phyloP scores from a whole-genome alignment of 2,797 vertebrate species.

The Trematomus bernacchii region DNA sequence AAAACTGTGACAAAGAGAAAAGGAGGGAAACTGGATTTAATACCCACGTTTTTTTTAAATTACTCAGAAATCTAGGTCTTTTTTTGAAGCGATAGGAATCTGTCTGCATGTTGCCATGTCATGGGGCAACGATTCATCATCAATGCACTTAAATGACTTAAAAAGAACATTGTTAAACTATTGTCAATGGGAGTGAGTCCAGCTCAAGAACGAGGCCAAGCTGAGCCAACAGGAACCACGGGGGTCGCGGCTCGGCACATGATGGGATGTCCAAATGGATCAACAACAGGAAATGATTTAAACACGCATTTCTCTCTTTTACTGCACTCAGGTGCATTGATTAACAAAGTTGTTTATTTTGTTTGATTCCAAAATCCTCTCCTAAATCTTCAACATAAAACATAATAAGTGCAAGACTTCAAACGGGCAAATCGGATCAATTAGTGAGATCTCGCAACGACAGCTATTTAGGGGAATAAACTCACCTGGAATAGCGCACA shows the following conservation, averaged over 20 bases:
- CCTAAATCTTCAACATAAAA: slow-evolving; percentile 81
- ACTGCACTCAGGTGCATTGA: slow-evolving; percentile 83
- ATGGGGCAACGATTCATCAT: neutral
- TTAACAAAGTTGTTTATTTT: slow-evolving; percentile 81
- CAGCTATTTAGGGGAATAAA: slow-evolving; percentile 62
- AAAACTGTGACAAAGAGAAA: slow-evolving; percentile 63
- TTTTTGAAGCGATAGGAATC: neutral
- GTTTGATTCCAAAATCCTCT: slow-evolving; percentile 72
- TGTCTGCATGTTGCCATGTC: neutral
- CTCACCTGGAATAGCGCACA: slow-evolving; percentile 54
- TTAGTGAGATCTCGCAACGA: slow-evolving; percentile 69
- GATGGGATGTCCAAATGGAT: slow-evolving; percentile 57
- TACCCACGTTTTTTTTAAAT: neutral
- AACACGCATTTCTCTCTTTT: slow-evolving; percentile 67
- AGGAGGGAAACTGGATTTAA: slow-evolving; percentile 19
- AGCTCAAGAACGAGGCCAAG: slow-evolving; percentile 29
- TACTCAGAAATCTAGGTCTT: neutral
- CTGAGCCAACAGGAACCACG: slow-evolving; percentile 62
- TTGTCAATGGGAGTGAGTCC: slow-evolving; percentile 27
- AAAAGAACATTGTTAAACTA: slow-evolving; percentile 10
- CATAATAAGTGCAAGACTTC: slow-evolving; percentile 75
- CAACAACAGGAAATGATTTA: slow-evolving; percentile 74
- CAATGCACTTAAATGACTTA: neutral
- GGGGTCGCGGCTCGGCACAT: slow-evolving; percentile 33
- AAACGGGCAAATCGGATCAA: slow-evolving; percentile 77